Base-by-base conservation (phyloP, 2,888 invertebrate species). In the Polyommatus iphigenia region DNA sequence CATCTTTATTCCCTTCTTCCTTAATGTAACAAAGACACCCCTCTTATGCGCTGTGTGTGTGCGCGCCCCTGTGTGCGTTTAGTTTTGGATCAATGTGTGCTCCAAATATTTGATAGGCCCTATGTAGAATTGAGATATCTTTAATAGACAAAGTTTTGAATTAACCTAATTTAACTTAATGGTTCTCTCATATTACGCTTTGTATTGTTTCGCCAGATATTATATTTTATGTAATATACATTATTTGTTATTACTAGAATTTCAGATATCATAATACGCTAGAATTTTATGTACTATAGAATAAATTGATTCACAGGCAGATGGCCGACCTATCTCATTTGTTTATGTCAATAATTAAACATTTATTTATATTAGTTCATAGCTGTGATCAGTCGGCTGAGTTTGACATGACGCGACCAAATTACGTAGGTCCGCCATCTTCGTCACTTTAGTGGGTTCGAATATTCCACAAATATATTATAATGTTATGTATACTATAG, bases 1-100 rank as follows among this genome's bases (percentile, higher is more conserved):
- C 87, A 86, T 90, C 91, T 90, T 91, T 87, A 87, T 90, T 88
- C 92, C 92, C 91, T 91, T 91, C 90, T 92, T 93, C 93, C 93
- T 92, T 93, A 93, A 92, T 91, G 89, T 92, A 93, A 93, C 93
- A 93, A 94, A 94, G 94, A 93, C 93, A 89, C 93, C 93, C 93
- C 93, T 90, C 92, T 92, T 92, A 91, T 86, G 87, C 85, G 87
- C 86, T 87, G 85, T 75, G 88, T 91, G 91, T 91, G 88, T 91
- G 90, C 87, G 90, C 83, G 82, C 75, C 75, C 41, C 41, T 89
- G 91, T 92, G 91, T 91, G 91, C 77, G 91, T 89, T 81, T 88
- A 88, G 89, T 89, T 88, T 85, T 84, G 84, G 78, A 79, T 80
- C 79, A 80, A 79, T 83, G 81, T 79, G 88, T 84, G 85, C 89